Conservation (phyloP, 35 echinoderm and acorn worm genomes). For the Eucidaris tribuloides region DNA sequence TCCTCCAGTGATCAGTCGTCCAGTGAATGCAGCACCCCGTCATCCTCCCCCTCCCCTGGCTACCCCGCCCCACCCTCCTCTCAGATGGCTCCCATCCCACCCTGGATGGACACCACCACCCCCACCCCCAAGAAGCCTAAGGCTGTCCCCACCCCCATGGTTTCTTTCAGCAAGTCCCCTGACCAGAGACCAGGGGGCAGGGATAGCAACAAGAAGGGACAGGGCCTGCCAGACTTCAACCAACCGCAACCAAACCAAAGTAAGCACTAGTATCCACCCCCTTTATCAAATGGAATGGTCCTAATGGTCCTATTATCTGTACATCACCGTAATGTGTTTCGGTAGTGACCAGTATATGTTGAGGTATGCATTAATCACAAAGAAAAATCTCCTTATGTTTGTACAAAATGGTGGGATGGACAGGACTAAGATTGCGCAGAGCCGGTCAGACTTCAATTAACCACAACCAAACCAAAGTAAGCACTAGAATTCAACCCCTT, state of each 20-base stretch:
- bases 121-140: constrained; percentile 29
- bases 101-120: constrained; percentile 36
- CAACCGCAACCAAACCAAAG: constrained; percentile 79
- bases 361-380: too few species aligned
- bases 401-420: too few species aligned
- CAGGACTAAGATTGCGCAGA: too few species aligned
- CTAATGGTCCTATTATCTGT: too few species aligned
- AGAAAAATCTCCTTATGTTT: background rate
- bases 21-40: constrained; percentile 88
- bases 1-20: constrained; percentile 67
- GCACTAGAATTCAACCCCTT: too few species aligned
- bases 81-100: constrained; percentile 39
- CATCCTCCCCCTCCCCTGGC: constrained; percentile 49
- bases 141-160: constrained; percentile 37
- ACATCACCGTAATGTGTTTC: too few species aligned
- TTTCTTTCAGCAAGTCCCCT: constrained; percentile 44
- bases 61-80: constrained; percentile 43
- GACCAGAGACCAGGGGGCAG: background rate
- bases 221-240: constrained; percentile 66
- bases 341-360: too few species aligned
- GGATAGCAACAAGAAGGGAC: background rate
- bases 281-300: too few species aligned
- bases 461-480: constrained; percentile 89
- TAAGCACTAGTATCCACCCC: too few species aligned
- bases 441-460: constrained; percentile 61